These are phyloP conservation scores for Heterotilapia buettikoferi DNA, from an alignment of 2,113 vertebrate species.

Conservation along the genomic window DNA sequence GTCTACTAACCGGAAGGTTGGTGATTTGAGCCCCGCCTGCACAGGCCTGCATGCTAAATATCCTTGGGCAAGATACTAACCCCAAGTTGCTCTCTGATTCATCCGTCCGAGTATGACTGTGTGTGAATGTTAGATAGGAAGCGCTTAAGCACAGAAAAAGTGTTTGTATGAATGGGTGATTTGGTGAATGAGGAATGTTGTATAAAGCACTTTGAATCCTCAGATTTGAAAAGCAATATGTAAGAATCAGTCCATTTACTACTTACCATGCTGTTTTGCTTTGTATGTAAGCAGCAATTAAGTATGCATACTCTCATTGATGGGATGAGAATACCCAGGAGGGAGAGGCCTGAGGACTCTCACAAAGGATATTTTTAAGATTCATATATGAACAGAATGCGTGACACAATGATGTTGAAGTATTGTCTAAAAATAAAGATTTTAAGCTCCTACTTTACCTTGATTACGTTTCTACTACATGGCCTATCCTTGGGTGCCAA, in stretches of 20 bases:
- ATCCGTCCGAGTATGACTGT: accelerated
- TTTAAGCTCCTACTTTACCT: not conserved
- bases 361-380: not conserved
- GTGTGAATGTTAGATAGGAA: not conserved
- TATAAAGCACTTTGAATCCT: not conserved
- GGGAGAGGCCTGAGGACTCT: not conserved
- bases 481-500: not conserved
- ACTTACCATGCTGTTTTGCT: not conserved
- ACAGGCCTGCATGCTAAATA: not conserved
- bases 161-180: not conserved
- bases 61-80: not conserved
- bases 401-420: not conserved
- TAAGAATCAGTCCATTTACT: not conserved
- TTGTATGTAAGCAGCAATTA: accelerated
- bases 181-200: not conserved
- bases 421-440: not conserved
- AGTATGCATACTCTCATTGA: not conserved
- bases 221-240: not conserved
- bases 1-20: not conserved
- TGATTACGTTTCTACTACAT: accelerated
- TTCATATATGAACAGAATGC: not conserved
- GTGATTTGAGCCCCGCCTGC: not conserved
- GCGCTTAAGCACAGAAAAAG: not conserved
- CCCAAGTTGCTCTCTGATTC: not conserved
- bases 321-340: not conserved